Conservation (phyloP, 2,888 invertebrate genomes). For the Caenorhabditis japonica region DNA sequence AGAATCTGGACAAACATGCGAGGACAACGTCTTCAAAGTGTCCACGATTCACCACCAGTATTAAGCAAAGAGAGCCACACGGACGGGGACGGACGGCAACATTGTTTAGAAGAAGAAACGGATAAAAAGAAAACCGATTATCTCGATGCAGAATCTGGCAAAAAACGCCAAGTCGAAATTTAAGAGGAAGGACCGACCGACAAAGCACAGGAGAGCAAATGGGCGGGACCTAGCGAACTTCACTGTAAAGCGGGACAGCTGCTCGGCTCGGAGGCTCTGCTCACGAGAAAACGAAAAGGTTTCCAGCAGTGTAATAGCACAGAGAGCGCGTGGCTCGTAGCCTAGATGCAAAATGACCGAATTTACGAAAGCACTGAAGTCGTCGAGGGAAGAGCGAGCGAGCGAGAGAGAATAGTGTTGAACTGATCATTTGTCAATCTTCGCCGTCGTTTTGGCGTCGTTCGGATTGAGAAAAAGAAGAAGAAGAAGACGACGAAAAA, state of each 20-base stretch:
- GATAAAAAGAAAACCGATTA: conserved; percentile 40
- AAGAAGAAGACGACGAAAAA: neutral
- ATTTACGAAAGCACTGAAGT: no score
- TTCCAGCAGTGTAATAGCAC: conserved; percentile 40
- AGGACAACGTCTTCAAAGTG: conserved; percentile 11
- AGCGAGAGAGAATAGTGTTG: conserved; percentile 37
- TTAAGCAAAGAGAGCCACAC: conserved; percentile 1
- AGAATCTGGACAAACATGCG: no score
- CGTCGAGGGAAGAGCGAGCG: neutral
- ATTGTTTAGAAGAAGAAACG: conserved; percentile 9
- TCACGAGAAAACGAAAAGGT: no score
- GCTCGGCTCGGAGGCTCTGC: conserved; percentile 85
- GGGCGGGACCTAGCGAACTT: no score
- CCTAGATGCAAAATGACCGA: no score
- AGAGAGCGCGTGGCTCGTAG: conserved; percentile 48
- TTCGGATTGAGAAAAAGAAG: no score
- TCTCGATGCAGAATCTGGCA: conserved; percentile 4
- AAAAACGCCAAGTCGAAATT: no score
- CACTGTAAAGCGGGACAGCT: conserved; percentile 21
- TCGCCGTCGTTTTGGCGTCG: conserved; percentile 14
- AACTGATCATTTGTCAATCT: conserved; percentile 48
- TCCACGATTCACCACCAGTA: conserved; percentile 9
- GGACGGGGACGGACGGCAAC: conserved; percentile 13
- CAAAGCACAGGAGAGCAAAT: no score
- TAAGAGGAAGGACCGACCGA: no score